Conservation (phyloP, 1,140 invertebrate species). For the Calosoma granatense region DNA sequence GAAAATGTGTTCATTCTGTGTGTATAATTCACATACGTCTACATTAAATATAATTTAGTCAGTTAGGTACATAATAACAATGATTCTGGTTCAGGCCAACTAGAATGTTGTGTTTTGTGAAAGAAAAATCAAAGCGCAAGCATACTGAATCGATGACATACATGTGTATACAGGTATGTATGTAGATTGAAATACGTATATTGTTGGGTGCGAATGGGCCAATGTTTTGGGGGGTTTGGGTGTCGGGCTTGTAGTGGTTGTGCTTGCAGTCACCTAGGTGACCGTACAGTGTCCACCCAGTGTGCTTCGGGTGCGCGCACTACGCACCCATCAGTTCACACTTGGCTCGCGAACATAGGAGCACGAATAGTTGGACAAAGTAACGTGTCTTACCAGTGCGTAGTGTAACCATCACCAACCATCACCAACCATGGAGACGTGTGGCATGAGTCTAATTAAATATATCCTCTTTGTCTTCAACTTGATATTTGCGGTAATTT, state of each 20-base stretch:
- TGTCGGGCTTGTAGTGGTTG: neutral
- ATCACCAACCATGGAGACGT: conserved; percentile 39
- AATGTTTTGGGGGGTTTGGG: neutral
- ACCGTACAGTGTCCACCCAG: neutral
- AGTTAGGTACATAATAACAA: too few species aligned
- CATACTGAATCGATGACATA: too few species aligned
- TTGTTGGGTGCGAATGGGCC: neutral
- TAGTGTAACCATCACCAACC: neutral
- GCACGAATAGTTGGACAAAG: neutral
- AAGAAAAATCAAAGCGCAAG: too few species aligned
- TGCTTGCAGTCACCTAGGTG: neutral
- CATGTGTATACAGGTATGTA: neutral
- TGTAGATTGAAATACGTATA: neutral
- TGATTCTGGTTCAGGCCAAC: too few species aligned
- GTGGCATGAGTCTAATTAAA: conserved; percentile 56
- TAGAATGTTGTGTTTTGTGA: too few species aligned
- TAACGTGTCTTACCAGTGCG: neutral
- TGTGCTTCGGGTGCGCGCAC: neutral
- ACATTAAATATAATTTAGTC: too few species aligned
- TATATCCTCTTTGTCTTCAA: conserved; percentile 64
- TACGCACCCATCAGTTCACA: neutral
- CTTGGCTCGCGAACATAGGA: neutral
- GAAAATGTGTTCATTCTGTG: too few species aligned
- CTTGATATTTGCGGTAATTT: conserved; percentile 60
- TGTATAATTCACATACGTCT: too few species aligned